Evolutionary conservation across 2,113 vertebrate species (phyloP).

Genomic region (Austrofundulus limnaeus): DNA sequence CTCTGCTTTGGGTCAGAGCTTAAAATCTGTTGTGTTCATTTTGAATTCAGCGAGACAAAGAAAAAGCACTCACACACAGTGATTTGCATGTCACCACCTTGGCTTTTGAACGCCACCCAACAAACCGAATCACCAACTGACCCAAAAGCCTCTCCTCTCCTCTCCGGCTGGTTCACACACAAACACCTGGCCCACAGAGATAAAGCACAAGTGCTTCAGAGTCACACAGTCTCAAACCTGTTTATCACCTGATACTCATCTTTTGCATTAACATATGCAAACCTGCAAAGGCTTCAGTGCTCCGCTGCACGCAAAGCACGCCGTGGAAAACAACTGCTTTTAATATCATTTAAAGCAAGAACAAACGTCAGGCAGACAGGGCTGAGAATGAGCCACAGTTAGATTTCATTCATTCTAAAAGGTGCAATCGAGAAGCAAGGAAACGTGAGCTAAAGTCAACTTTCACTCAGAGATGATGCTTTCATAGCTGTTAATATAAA

Average conservation of each 20-base stretch:
- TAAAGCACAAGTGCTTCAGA: constrained; percentile 33
- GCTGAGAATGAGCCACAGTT: not conserved
- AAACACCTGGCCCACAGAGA: constrained; percentile 3
- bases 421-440: not conserved
- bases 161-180: not conserved
- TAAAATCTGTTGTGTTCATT: not conserved
- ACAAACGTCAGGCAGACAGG: constrained; percentile 5
- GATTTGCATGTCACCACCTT: constrained; percentile 5
- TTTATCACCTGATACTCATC: constrained; percentile 51
- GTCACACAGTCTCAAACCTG: constrained; percentile 15
- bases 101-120: not conserved
- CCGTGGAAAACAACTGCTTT: constrained; percentile 16
- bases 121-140: constrained; percentile 2
- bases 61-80: not conserved
- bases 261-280: constrained; percentile 66
- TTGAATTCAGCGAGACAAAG: not conserved
- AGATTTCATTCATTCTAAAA: constrained; percentile 28
- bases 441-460: constrained; percentile 12
- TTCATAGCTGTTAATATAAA: constrained; percentile 4
- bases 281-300: constrained; percentile 19
- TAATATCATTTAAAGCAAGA: too few relatives aligned
- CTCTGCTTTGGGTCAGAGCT: constrained; percentile 1
- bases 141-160: not conserved
- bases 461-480: constrained; percentile 8
- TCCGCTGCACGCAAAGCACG: constrained; percentile 67